Evolutionary conservation across 2,113 vertebrate species (phyloP), one percentile per base, ranked within the genome.

Genomic region (Axis porcinus): DNA sequence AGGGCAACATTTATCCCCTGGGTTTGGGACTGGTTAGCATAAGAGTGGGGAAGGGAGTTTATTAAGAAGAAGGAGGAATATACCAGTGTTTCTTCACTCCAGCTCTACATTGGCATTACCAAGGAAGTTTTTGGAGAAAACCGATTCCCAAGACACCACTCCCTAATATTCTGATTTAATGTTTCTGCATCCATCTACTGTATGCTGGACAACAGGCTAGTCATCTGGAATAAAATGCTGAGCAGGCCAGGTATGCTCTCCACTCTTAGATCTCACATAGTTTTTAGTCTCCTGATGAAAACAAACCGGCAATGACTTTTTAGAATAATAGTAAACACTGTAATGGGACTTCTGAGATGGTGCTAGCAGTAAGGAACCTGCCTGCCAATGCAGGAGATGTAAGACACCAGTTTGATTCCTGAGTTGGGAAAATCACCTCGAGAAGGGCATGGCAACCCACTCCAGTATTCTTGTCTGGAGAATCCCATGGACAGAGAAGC

Each of bases 361-460:
- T 74, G n/a, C 36, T 40, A 74, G 19, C 2, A 13, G 67, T 23
- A 40, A 74, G 40, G 36, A 74, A 40, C 10, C 36, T 0, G 2
- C n/a, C 67, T 25, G 36, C 21, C 19, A 40, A 3, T 74, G n/a
- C n/a, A 67, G 16, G 64, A 74, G 67, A 23, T 10, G 3, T 23
- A 74, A 70, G 67, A 74, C 0, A 0, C 4, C 1, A 5, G 5
- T 74, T 74, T 4, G 0, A 23, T 36, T 19, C 67, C 19, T 74
- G 64, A 70, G 64, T 70, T 36, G 10, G 67, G 67, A 40, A 74
- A 23, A 23, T 70, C n/a, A 36, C 30, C 67, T 70, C 17, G 10
- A 36, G 67, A 15, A 40, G 67, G 67, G n/a, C 19, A 40, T 70
- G 67, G 9, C 67, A 70, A 70, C n/a, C 64, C 9, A 21, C 67